These are phyloP conservation scores for Moxostoma hubbsi DNA, from an alignment of 2,797 vertebrate genomes.

Conservation along the genomic window DNA sequence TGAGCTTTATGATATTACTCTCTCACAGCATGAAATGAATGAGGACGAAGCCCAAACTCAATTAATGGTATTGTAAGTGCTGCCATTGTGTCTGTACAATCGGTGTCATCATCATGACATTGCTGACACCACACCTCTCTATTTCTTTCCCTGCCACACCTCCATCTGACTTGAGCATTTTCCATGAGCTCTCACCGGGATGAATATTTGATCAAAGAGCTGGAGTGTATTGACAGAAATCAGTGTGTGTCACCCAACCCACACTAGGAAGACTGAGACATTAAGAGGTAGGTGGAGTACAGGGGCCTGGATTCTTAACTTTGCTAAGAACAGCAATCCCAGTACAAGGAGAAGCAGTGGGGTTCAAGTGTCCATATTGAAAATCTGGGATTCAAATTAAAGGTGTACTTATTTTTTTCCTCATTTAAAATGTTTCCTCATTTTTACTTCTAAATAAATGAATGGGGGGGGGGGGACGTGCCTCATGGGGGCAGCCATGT, in stretches of 20 bases:
- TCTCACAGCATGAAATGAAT: neutral
- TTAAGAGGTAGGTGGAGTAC: neutral
- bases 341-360: no score
- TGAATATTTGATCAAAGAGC: conserved; percentile 59
- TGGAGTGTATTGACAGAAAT: neutral
- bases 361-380: neutral
- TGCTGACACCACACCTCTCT: conserved; percentile 12
- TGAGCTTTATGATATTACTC: neutral
- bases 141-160: conserved; percentile 24
- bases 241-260: neutral
- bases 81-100: neutral
- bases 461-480: no score
- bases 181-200: conserved; percentile 27
- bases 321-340: neutral
- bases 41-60: neutral
- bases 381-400: no score
- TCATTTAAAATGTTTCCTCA: no score
- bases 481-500: no score
- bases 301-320: conserved; percentile 8
- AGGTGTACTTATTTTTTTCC: no score
- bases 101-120: neutral
- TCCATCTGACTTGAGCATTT: conserved; percentile 32
- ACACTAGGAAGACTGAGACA: conserved; percentile 8
- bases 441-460: no score
- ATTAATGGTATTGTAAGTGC: neutral